phyloP scores from a whole-genome alignment of 2,797 vertebrate genomes.

The Zalophus californianus region DNA sequence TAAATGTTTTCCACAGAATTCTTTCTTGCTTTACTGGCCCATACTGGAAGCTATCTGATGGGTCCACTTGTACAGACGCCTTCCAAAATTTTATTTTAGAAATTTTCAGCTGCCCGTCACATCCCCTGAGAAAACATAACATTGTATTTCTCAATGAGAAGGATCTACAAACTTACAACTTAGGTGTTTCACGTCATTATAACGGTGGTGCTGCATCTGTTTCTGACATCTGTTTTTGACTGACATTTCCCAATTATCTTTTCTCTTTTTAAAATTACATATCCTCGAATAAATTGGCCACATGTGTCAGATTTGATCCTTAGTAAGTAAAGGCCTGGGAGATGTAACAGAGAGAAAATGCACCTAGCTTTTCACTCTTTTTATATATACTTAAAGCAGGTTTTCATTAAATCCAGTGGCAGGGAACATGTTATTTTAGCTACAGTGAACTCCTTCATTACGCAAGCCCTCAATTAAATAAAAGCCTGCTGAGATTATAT shows the following conservation, averaged over 20 bases:
- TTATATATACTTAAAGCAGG: constrained; percentile 77
- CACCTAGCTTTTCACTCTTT: constrained; percentile 75
- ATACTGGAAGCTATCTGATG: constrained; percentile 74
- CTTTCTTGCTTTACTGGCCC: constrained; percentile 56
- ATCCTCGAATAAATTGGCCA: constrained; percentile 59
- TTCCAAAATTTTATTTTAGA: constrained; percentile 78
- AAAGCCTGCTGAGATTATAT: constrained; percentile 77
- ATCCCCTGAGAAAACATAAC: constrained; percentile 60
- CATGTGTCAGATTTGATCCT: constrained; percentile 71
- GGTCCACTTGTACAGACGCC: constrained; percentile 55
- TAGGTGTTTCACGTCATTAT: constrained; percentile 76
- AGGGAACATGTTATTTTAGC: constrained; percentile 78
- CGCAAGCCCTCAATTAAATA: constrained; percentile 70
- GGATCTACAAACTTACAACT: constrained; percentile 71
- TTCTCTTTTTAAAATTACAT: constrained; percentile 76
- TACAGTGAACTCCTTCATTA: constrained; percentile 77
- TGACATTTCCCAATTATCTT: constrained; percentile 70
- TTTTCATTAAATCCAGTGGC: constrained; percentile 79
- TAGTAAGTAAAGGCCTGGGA: constrained; percentile 60
- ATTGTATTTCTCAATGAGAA: constrained; percentile 78
- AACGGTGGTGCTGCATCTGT: constrained; percentile 37
- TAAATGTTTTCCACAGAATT: constrained; percentile 56
- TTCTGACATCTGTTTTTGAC: background rate
- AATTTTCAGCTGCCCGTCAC: constrained; percentile 73
- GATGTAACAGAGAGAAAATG: constrained; percentile 49